Percentiles rank a stretch among this genome's conserved stretches.
These are phyloP conservation scores for Dendrocincla tyrannina DNA, from an alignment of 2,797 vertebrate genomes.

Conservation along the genomic window DNA sequence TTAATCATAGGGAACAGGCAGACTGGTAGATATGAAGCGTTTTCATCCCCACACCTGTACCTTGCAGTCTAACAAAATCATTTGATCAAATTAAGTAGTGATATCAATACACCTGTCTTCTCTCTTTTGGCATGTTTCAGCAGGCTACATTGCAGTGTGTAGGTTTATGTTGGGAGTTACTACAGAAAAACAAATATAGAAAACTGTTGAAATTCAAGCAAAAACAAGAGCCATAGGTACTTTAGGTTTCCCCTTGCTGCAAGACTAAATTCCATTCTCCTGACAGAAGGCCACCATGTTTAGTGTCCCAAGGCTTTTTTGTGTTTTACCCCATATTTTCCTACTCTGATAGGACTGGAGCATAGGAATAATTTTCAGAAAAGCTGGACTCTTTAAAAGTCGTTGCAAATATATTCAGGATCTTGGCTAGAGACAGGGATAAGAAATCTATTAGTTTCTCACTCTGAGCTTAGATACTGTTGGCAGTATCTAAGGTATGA, in stretches of 20 bases:
- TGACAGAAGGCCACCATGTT: neutral
- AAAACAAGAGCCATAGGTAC: neutral
- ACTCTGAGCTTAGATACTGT: neutral
- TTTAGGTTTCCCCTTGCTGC: neutral
- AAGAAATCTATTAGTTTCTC: neutral
- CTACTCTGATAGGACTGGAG: neutral
- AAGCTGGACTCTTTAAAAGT: neutral
- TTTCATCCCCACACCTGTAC: neutral
- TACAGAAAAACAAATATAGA: neutral
- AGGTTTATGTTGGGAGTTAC: neutral
- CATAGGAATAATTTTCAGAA: neutral
- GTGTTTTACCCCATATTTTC: neutral
- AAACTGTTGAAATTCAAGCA: neutral
- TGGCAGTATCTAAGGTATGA: neutral
- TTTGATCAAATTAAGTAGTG: neutral
- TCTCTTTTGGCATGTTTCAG: neutral
- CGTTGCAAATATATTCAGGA: neutral
- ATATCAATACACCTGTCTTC: neutral
- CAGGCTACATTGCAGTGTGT: neutral
- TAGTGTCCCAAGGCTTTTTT: neutral
- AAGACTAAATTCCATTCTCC: neutral
- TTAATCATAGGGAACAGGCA: neutral
- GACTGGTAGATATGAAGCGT: neutral
- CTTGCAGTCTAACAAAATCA: neutral
- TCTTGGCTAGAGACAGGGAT: neutral